phyloP scores from a whole-genome alignment of 2,113 vertebrate genomes.

The Chaetorhynchus papuensis region DNA sequence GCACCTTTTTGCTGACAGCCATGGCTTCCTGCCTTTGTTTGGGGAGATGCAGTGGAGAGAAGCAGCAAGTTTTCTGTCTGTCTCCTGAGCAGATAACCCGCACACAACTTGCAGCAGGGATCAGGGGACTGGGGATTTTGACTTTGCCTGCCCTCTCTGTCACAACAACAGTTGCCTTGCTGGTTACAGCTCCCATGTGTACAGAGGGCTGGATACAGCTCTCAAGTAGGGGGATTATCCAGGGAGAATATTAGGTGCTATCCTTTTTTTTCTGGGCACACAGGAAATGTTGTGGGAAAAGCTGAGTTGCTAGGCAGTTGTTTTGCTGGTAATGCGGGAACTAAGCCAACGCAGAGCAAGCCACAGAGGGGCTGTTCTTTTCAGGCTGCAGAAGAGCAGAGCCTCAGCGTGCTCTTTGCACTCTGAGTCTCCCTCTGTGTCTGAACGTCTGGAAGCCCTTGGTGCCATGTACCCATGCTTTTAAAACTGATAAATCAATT shows the following conservation, averaged over 20 bases:
- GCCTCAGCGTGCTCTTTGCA: neutral
- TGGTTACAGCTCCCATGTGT: neutral
- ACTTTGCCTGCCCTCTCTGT: neutral
- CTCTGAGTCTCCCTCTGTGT: neutral
- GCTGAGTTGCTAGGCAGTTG: conserved; percentile 66
- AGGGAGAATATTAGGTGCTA: neutral
- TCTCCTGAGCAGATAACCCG: conserved; percentile 18
- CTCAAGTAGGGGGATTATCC: neutral
- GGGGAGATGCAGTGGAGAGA: conserved; percentile 70
- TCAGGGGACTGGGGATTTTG: neutral
- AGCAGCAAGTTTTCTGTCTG: neutral
- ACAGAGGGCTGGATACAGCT: neutral
- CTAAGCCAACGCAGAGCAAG: conserved; percentile 7
- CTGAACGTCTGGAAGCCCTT: neutral
- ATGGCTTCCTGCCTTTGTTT: conserved; percentile 67
- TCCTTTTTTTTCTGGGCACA: neutral
- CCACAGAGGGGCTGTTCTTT: conserved; percentile 4
- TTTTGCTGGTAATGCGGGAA: conserved; percentile 58
- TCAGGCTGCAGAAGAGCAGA: neutral
- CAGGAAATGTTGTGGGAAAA: conserved; percentile 68
- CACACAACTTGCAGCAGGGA: neutral
- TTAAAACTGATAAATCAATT: neutral
- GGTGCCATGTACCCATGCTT: fast-evolving
- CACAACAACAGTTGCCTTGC: neutral
- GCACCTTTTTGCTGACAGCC: conserved; percentile 14